phyloP scores from a whole-genome alignment of 2,113 vertebrate species.

The Labeo rohita region DNA sequence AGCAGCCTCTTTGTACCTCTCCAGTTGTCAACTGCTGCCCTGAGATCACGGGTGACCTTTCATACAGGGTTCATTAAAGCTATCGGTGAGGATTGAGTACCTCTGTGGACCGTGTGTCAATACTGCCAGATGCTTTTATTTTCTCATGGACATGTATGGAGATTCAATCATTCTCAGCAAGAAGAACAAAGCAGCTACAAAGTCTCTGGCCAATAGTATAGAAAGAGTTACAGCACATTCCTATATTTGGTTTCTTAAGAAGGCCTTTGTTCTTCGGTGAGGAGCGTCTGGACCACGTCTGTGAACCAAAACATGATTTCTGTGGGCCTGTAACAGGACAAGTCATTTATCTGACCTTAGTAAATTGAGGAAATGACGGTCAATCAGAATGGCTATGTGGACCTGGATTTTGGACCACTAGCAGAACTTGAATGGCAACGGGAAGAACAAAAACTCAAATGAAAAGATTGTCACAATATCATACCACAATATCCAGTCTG shows the following conservation, averaged over 20 bases:
- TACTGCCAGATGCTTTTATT: slow-evolving; percentile 21
- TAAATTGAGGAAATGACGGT: background rate
- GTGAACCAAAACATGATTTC: slow-evolving; percentile 8
- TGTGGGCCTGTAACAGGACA: background rate
- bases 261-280: slow-evolving; percentile 13
- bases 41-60: background rate
- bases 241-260: background rate
- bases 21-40: slow-evolving; percentile 13
- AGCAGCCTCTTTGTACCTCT: slow-evolving; percentile 34
- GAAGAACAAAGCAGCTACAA: background rate
- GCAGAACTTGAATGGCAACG: background rate
- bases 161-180: slow-evolving; percentile 18
- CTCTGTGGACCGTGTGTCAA: slow-evolving; percentile 18
- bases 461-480: background rate
- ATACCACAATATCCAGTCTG: background rate
- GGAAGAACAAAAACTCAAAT: background rate
- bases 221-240: slow-evolving; percentile 30
- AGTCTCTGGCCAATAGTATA: background rate
- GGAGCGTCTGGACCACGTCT: background rate
- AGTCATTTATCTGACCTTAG: background rate
- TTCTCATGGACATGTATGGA: slow-evolving; percentile 18
- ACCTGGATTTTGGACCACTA: background rate
- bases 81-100: background rate
- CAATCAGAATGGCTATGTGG: background rate
- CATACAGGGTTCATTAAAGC: slow-evolving; percentile 12